Percentiles rank a stretch among this genome's conserved stretches.
Conservation (phyloP, 2,888 invertebrate species). For the Dioctria rufipes region DNA sequence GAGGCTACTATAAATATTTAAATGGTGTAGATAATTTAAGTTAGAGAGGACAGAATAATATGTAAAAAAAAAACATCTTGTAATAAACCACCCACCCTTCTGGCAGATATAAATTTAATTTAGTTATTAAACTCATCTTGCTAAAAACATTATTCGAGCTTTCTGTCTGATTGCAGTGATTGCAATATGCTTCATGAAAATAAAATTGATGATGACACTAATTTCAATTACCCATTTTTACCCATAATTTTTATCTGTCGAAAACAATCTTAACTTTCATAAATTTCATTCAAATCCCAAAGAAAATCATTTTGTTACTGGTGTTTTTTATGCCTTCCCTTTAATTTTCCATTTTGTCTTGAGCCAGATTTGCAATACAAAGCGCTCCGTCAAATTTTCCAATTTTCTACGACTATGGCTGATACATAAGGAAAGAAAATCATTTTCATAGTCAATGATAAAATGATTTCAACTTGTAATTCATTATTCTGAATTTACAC, state of each 20-base stretch:
- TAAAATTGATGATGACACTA: background rate
- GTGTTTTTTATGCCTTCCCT: background rate
- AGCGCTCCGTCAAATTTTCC: background rate
- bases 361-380: background rate
- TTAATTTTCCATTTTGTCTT: background rate
- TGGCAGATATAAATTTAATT: no score
- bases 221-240: constrained; percentile 10
- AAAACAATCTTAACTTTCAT: constrained; percentile 36
- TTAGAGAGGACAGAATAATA: no score
- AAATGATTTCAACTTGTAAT: constrained; percentile 51
- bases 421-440: background rate
- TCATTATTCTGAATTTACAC: constrained; percentile 51
- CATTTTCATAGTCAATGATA: constrained; percentile 25
- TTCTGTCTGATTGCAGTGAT: no score
- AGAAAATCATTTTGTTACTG: constrained; percentile 13
- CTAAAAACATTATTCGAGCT: no score
- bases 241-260: constrained; percentile 46
- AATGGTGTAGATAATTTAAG: no score
- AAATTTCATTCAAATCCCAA: constrained; percentile 24
- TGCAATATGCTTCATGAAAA: background rate
- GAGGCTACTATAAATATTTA: no score
- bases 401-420: background rate
- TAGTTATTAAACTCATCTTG: no score
- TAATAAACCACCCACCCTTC: no score
- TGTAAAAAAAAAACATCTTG: no score